Evolutionary conservation across 2,797 vertebrate species (phyloP).

Genomic region (Gymnocypris eckloni): DNA sequence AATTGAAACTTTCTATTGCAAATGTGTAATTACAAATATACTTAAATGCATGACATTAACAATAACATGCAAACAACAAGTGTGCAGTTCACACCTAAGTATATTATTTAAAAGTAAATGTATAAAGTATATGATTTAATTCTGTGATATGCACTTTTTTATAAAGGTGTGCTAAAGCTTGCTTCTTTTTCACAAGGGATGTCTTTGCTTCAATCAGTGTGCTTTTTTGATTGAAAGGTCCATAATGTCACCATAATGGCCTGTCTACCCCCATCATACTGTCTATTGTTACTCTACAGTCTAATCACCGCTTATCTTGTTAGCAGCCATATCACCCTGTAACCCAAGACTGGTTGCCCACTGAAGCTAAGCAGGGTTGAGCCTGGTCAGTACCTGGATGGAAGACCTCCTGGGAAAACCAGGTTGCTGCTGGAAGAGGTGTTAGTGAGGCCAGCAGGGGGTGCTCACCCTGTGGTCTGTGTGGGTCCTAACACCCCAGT

Average conservation of each 20-base stretch:
- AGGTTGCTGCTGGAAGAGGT: too few relatives aligned
- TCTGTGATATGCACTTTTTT: neutral
- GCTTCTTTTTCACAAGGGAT: neutral
- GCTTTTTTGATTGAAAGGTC: neutral
- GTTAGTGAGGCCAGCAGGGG: too few relatives aligned
- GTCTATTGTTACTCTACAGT: constrained; percentile 22
- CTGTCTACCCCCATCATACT: neutral
- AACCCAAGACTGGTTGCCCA: too few relatives aligned
- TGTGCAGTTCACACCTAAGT: neutral
- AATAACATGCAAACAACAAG: neutral
- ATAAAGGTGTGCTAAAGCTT: neutral
- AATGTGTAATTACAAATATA: neutral
- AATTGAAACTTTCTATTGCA: neutral
- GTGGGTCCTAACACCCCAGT: too few relatives aligned
- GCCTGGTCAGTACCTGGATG: too few relatives aligned
- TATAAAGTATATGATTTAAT: neutral
- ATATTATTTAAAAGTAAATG: neutral
- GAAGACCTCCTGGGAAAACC: too few relatives aligned
- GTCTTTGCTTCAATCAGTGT: neutral
- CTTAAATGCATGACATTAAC: neutral
- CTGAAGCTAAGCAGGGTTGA: too few relatives aligned
- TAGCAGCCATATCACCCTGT: too few relatives aligned
- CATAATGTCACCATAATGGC: neutral
- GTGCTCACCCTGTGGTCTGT: too few relatives aligned
- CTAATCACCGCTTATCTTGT: neutral